phyloP scores from a whole-genome alignment of 2,113 vertebrate species.

The Beaufortia kweichowensis region DNA sequence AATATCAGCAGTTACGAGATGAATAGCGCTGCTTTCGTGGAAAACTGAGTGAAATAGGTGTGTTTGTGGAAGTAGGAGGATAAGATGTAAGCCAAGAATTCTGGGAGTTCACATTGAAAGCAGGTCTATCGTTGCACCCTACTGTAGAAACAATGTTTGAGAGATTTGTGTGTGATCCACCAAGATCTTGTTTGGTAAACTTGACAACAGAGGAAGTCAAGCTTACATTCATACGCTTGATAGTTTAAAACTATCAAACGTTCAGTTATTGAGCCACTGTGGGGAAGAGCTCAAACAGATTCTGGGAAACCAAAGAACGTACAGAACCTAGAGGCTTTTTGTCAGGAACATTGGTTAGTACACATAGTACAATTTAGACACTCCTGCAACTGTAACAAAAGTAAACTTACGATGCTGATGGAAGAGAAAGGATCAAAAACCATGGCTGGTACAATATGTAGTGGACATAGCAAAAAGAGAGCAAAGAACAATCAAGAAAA shows the following conservation, averaged over 20 bases:
- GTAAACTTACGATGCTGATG: not conserved
- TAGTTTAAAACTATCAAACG: too few species aligned
- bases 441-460: slow-evolving; percentile 51
- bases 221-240: not conserved
- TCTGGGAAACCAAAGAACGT: too few species aligned
- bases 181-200: not conserved
- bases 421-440: slow-evolving; percentile 20
- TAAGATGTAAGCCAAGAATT: slow-evolving; percentile 1
- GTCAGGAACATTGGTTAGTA: too few species aligned
- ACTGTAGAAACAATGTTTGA: slow-evolving; percentile 2
- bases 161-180: not conserved
- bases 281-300: too few species aligned
- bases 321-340: too few species aligned
- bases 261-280: too few species aligned
- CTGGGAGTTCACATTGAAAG: not conserved
- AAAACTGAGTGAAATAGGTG: slow-evolving; percentile 4
- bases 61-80: not conserved
- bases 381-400: too few species aligned
- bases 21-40: not conserved
- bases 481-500: slow-evolving; percentile 32
- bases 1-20: slow-evolving; percentile 15
- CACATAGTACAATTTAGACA: too few species aligned
- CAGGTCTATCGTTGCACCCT: slow-evolving; percentile 6
- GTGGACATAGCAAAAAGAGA: not conserved
- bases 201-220: not conserved